Evolutionary conservation across 2,797 vertebrate genomes (phyloP).

Genomic region (Falco biarmicus): DNA sequence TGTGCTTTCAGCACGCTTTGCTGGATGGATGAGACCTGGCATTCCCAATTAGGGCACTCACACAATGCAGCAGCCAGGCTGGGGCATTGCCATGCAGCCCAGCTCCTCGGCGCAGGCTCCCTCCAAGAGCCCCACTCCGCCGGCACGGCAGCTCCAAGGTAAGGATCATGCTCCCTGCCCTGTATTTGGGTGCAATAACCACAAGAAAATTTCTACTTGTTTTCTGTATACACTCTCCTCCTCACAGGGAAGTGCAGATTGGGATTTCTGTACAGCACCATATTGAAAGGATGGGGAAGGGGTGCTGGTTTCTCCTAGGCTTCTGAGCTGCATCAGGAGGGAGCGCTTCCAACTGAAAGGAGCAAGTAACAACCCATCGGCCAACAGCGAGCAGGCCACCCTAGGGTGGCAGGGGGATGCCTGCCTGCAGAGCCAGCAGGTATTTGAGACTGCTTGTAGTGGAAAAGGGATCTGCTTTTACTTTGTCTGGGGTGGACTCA

Average conservation of each 20-base stretch:
- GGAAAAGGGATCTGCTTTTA: neutral
- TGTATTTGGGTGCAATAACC: neutral
- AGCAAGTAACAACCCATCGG: neutral
- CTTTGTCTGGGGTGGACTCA: neutral
- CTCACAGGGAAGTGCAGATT: accelerated
- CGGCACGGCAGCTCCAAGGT: neutral
- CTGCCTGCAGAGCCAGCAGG: neutral
- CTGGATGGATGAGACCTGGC: slow-evolving; percentile 10
- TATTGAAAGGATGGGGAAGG: neutral
- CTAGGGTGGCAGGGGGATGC: neutral
- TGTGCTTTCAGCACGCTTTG: neutral
- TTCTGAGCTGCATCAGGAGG: neutral
- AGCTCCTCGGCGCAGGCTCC: neutral
- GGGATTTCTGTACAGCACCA: neutral
- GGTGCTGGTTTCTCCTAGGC: neutral
- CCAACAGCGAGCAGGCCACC: neutral
- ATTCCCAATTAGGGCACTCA: slow-evolving; percentile 4
- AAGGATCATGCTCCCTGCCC: neutral
- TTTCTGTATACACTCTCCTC: neutral
- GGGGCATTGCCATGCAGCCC: slow-evolving; percentile 14
- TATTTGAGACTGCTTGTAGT: neutral
- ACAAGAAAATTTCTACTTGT: accelerated
- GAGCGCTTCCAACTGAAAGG: neutral
- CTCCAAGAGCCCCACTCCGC: accelerated
- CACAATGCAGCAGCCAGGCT: neutral